A percentile compares a stretch with the other conserved stretches of the same genome.
Evolutionary conservation across 2,797 vertebrate species (phyloP).

Genomic region (Siniperca undulata): DNA sequence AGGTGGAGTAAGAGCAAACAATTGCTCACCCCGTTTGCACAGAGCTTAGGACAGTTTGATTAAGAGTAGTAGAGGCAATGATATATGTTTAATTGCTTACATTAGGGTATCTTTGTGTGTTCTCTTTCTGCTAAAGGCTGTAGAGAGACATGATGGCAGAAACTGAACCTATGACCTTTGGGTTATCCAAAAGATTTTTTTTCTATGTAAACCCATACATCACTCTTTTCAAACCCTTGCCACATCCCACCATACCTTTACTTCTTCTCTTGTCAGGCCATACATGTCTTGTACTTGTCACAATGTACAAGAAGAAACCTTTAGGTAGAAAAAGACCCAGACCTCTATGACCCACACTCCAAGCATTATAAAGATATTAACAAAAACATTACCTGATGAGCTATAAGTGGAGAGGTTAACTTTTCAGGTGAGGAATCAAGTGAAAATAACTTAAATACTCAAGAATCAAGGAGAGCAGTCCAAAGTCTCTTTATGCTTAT

Average conservation of each 20-base stretch:
- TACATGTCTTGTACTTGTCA: not conserved
- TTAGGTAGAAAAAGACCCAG: not conserved
- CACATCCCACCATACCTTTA: not conserved
- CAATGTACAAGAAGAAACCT: not conserved
- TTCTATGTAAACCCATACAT: not conserved
- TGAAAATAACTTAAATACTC: not conserved
- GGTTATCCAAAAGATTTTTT: not conserved
- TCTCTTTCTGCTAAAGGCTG: not conserved
- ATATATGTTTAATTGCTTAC: not conserved
- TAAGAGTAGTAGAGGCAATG: not conserved
- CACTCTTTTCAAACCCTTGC: not conserved
- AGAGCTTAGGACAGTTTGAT: not conserved
- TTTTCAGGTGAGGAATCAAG: not conserved
- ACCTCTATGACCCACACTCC: not conserved
- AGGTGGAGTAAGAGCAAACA: constrained; percentile 8
- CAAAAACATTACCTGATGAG: not conserved
- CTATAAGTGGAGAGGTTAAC: not conserved
- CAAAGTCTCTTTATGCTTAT: not conserved
- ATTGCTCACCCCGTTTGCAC: not conserved
- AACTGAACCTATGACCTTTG: not conserved
- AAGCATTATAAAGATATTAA: constrained; percentile 4
- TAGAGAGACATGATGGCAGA: not conserved
- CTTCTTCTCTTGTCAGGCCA: not conserved
- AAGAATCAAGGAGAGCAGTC: not conserved
- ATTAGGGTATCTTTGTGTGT: not conserved